These are phyloP conservation scores for Pocillopora verrucosa DNA, from an alignment of 64 coral and sea anemone genomes.

Conservation along the genomic window DNA sequence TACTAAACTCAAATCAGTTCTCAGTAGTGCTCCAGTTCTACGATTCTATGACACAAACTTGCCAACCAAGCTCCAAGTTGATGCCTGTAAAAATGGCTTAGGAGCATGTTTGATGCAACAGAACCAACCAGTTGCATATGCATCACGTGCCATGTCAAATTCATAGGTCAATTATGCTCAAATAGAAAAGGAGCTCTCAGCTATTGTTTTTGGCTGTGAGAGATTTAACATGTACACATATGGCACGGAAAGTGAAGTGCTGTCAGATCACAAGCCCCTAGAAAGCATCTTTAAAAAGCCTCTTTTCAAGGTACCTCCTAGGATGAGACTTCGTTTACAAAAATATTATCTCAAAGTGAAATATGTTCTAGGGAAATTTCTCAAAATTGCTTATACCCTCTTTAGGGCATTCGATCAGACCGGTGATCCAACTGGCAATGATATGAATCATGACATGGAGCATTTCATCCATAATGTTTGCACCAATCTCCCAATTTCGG, in stretches of 20 bases:
- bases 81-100: too few species aligned
- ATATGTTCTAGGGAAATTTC: too few species aligned
- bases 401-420: too few species aligned
- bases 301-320: constrained; percentile 42
- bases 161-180: constrained; percentile 21
- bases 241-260: constrained; percentile 31
- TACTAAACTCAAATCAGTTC: constrained; percentile 39
- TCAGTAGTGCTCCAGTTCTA: constrained; percentile 46
- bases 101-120: constrained; percentile 2
- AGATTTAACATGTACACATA: constrained; percentile 56
- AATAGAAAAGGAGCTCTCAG: constrained; percentile 26
- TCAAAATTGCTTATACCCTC: too few species aligned
- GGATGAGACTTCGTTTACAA: constrained; percentile 60
- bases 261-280: constrained; percentile 53
- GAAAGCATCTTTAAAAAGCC: constrained; percentile 56
- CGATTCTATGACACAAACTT: constrained; percentile 55
- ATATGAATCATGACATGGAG: too few species aligned
- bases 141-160: constrained; percentile 45
- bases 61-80: background rate
- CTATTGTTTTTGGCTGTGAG: constrained; percentile 58
- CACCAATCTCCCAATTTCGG: constrained; percentile 27
- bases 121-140: constrained; percentile 45
- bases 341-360: constrained; percentile 45
- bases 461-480: too few species aligned
- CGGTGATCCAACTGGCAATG: too few species aligned